Evolutionary conservation across 2,888 invertebrate genomes (phyloP).

Genomic region (Hydrotaea cyrtoneurina): DNA sequence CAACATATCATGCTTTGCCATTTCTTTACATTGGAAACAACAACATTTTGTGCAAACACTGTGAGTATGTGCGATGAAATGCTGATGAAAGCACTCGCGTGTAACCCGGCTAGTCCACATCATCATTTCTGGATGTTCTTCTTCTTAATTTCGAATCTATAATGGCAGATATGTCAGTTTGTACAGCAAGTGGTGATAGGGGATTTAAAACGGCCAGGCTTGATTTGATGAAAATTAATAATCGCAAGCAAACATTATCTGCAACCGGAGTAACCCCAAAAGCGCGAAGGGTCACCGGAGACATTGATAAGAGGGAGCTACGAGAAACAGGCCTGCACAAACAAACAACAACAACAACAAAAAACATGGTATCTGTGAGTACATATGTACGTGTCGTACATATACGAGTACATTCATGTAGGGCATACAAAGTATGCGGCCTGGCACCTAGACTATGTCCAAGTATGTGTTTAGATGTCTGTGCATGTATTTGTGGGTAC

Average conservation of each 20-base stretch:
- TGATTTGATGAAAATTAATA: conserved; percentile 5
- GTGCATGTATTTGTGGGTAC: not conserved
- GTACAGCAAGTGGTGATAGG: not conserved
- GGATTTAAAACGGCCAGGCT: not conserved
- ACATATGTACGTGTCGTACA: not conserved
- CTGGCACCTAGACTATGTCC: not conserved
- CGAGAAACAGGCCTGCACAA: not conserved
- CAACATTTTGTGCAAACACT: too few relatives aligned
- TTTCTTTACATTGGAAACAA: not conserved
- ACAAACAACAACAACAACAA: too few relatives aligned
- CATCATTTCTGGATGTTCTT: not conserved
- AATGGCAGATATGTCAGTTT: not conserved
- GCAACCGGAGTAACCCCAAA: conserved; percentile 15
- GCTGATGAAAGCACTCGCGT: not conserved
- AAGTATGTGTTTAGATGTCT: not conserved
- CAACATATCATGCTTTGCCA: too few relatives aligned
- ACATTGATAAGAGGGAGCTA: conserved; percentile 1
- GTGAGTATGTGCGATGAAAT: too few relatives aligned
- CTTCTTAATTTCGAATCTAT: not conserved
- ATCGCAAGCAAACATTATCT: conserved; percentile 13
- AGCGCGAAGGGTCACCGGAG: conserved; percentile 10
- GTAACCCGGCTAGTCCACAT: not conserved
- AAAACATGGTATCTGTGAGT: too few relatives aligned
- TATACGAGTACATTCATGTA: too few relatives aligned
- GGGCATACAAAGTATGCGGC: too few relatives aligned